Evolutionary conservation across 2,113 vertebrate species (phyloP).

Genomic region (Promerops cafer): DNA sequence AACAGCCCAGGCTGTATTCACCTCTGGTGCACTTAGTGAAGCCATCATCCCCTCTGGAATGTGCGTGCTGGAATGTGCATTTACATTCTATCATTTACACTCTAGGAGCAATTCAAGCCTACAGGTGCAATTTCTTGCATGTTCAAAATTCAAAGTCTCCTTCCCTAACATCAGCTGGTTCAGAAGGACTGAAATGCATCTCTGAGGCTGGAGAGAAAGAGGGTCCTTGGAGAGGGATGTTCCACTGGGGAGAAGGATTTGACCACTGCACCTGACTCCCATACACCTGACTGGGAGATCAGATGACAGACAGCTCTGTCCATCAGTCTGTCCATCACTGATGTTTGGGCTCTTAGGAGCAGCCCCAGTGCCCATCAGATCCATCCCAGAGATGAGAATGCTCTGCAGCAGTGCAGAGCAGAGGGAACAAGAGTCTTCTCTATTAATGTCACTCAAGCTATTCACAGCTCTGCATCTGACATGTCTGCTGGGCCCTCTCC

Average conservation of each 20-base stretch:
- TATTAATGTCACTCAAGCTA: not conserved
- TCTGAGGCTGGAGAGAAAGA: not conserved
- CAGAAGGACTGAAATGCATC: not conserved
- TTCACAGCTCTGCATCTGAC: not conserved
- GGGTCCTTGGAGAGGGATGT: not conserved
- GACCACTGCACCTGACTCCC: not conserved
- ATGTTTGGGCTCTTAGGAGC: not conserved
- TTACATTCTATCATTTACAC: not conserved
- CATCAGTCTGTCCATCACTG: not conserved
- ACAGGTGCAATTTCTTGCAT: not conserved
- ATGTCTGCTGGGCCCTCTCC: not conserved
- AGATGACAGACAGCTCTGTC: not conserved
- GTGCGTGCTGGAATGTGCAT: not conserved
- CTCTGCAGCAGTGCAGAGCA: not conserved
- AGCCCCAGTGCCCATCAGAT: fast-evolving
- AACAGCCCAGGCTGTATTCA: not conserved
- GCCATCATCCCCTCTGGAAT: not conserved
- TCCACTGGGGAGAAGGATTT: not conserved
- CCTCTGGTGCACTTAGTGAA: not conserved
- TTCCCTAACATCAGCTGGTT: not conserved
- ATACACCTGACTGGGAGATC: fast-evolving
- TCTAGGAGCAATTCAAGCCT: not conserved
- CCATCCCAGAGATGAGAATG: not conserved
- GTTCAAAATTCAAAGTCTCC: not conserved
- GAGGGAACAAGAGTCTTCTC: not conserved